phyloP scores from a whole-genome alignment of 2,113 vertebrate species.

The Arizona elegans region DNA sequence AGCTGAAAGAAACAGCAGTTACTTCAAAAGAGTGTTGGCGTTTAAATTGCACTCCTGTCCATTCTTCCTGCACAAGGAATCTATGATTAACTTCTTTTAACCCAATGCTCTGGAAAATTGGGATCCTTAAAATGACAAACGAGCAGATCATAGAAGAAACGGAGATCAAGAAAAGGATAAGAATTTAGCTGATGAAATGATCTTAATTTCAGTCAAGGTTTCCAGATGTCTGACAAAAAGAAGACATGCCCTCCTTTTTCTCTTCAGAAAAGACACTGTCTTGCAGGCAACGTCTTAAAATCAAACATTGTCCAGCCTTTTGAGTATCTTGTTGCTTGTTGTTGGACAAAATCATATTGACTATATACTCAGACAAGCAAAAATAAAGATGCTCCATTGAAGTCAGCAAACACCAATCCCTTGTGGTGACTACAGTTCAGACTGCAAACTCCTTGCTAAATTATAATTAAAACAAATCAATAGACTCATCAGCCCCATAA shows the following conservation, averaged over 20 bases:
- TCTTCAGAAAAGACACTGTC: background rate
- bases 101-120: background rate
- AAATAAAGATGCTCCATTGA: background rate
- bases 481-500: background rate
- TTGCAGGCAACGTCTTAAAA: background rate
- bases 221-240: background rate
- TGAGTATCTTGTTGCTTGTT: background rate
- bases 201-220: background rate
- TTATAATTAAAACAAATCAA: background rate
- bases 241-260: background rate
- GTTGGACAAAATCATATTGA: background rate
- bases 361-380: background rate
- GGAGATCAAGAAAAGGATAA: background rate
- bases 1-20: background rate
- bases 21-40: background rate
- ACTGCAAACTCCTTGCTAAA: background rate
- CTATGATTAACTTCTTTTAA: background rate
- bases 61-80: background rate
- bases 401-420: background rate
- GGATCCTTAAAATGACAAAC: background rate
- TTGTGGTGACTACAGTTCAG: background rate
- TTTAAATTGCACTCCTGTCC: background rate
- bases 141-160: background rate
- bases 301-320: background rate
- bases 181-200: background rate